Base-by-base conservation (phyloP, 1,140 invertebrate species). In the Ephestia elutella region DNA sequence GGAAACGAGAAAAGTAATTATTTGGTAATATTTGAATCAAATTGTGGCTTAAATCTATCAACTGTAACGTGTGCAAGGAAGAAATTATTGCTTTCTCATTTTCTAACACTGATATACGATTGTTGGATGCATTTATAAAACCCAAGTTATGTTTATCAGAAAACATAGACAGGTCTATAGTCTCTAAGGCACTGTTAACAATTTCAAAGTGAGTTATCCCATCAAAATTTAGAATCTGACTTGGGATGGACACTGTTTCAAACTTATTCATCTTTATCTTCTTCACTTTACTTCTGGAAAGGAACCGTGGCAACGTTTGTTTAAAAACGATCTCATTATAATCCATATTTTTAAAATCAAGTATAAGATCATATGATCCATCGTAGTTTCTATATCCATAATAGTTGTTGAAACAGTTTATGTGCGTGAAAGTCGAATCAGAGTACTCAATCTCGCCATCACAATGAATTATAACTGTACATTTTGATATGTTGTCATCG, bases 21-120 rank as follows among this genome's bases (percentile, higher is more conserved):
- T 53, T 25, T 53, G 50, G 50, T 25, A 53, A n/a, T 21, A 25
- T 18, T n/a, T 20, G 13, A 25, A 53, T 53, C 13, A 25, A 53
- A n/a, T 53, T 53, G 17, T 25, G n/a, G 20, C 50, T 53, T 15
- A 53, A 25, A 53, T 53, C 50, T 53, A 53, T 25, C 13, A n/a
- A 19, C n/a, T 25, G 9, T n/a, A 53, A 25, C 10, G 21, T n/a
- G 3, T 25, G 5, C 10, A n/a, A 25, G 7, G 20, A n/a, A n/a
- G 19, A 25, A 25, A 0, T 9, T 10, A 21, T 9, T 13, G n/a
- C 3, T 10, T 25, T 7, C 1, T 21, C 21, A 13, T 53, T 11
- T n/a, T 53, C 20, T 53, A 53, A 53, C 10, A 25, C 19, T 21
- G 50, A 18, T 10, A 53, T 53, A 4, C 15, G 5, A 21, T 53